Percentiles rank a stretch among this genome's conserved stretches.
Evolutionary conservation across 35 echinoderm and acorn worm species (phyloP).

Genomic region (Patiria miniata): DNA sequence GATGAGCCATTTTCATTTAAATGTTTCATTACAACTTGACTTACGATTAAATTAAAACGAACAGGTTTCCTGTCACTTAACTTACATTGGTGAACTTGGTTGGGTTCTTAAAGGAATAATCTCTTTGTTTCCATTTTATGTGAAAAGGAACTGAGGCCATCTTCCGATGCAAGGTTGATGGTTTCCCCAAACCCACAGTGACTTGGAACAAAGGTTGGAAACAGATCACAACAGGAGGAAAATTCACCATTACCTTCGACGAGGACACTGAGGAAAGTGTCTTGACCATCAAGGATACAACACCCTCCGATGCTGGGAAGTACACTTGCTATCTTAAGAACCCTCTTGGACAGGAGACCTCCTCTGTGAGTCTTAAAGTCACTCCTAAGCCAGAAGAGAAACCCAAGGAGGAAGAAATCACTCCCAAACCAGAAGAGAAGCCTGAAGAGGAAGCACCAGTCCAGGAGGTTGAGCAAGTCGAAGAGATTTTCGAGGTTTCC

Average conservation of each 20-base stretch:
- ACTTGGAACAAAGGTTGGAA: constrained; percentile 93
- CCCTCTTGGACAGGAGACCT: constrained; percentile 10
- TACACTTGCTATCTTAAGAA: constrained; percentile 50
- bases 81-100: no score
- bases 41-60: no score
- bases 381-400: background rate
- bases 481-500: constrained; percentile 31
- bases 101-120: no score
- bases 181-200: constrained; percentile 66
- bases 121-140: no score
- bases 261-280: constrained; percentile 5
- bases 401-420: background rate
- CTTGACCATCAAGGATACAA: constrained; percentile 43
- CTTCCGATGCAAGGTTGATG: constrained; percentile 69
- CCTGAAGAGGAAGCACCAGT: background rate
- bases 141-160: constrained; percentile 30
- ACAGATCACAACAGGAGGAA: constrained; percentile 36
- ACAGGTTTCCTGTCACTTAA: no score
- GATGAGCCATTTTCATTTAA: background rate
- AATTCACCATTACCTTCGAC: constrained; percentile 24
- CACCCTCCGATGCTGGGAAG: constrained; percentile 39
- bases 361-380: background rate
- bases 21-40: no score
- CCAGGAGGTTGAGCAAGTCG: background rate
- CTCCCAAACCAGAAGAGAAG: constrained; percentile 23